Evolutionary conservation across 1,140 invertebrate genomes (phyloP), one percentile per base, ranked within the genome.

Genomic region (Megathymus violae): DNA sequence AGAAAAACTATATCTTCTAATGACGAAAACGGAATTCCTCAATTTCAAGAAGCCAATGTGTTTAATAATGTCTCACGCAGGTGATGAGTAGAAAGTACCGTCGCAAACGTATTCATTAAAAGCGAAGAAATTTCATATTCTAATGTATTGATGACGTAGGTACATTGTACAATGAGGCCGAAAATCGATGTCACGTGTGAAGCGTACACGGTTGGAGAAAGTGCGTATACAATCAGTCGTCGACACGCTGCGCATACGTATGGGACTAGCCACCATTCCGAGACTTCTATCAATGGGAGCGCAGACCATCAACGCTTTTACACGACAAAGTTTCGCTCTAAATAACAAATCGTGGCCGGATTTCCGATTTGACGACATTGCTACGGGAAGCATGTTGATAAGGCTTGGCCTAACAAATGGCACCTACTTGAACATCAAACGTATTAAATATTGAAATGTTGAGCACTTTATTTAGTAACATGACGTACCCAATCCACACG

Each of bases 181-280:
- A 72, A 78, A 78, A 83, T 82, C 69, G 82, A 78, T 89, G 78
- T 77, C 84, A 87, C 62, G 69, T 75, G 76, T 78, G 80, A 84
- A 77, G 76, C 69, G 76, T 76, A 61, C 40, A 56, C 71, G 44
- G 69, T 60, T 62, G 80, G 86, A 80, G 84, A 89, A 87, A 85
- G 84, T 89, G 72, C 73, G 76, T 78, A 51, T 64, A 25, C 60
- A 62, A 44, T 19, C 58, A 40, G 7, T 38, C 36, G 46, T 27
- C 15, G 9, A 25, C 50, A 64, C 60, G 69, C 48, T 66, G 61
- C 69, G 72, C 75, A 76, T 72, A 71, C 69, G 74, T 74, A 80
- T 75, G 74, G 77, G 78, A 67, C 72, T 63, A 67, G 48, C 75
- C 71, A 71, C 77, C 69, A 78, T 80, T 74, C 71, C 52, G 64